Conservation (phyloP, 2,888 invertebrate genomes). For the Ptilodon capucinus region DNA sequence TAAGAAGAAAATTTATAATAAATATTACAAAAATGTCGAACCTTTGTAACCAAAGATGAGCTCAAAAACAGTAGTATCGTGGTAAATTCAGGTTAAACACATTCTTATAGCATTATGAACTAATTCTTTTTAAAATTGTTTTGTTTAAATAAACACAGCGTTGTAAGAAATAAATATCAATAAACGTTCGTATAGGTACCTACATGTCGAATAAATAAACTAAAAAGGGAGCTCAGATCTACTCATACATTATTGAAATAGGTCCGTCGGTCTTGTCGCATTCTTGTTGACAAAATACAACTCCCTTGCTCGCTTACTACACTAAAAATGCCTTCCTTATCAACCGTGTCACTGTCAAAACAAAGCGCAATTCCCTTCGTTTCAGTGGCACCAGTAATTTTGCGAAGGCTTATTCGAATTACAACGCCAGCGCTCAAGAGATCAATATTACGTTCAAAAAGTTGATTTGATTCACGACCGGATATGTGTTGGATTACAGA, state of each 20-base stretch:
- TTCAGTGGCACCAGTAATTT: conserved; percentile 9
- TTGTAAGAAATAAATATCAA: conserved; percentile 21
- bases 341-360: background rate
- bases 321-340: conserved; percentile 1
- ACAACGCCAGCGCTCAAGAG: conserved; percentile 52
- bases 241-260: conserved; percentile 53
- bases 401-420: conserved; percentile 56
- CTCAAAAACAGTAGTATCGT: too few species aligned
- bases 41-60: background rate
- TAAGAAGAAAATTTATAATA: too few species aligned
- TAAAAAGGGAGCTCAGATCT: conserved; percentile 31
- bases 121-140: background rate
- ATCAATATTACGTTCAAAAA: conserved; percentile 67
- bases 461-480: conserved; percentile 57
- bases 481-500: conserved; percentile 25
- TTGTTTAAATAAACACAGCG: background rate
- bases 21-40: too few species aligned
- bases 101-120: background rate
- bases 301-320: conserved; percentile 22
- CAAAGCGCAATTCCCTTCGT: conserved; percentile 23
- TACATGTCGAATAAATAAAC: conserved; percentile 33
- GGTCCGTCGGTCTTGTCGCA: conserved; percentile 41
- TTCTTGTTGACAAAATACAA: conserved; percentile 50
- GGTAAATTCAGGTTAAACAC: background rate
- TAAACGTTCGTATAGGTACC: conserved; percentile 28